Base-by-base conservation (phyloP, 2,797 vertebrate species). In the Gambelia wislizenii region DNA sequence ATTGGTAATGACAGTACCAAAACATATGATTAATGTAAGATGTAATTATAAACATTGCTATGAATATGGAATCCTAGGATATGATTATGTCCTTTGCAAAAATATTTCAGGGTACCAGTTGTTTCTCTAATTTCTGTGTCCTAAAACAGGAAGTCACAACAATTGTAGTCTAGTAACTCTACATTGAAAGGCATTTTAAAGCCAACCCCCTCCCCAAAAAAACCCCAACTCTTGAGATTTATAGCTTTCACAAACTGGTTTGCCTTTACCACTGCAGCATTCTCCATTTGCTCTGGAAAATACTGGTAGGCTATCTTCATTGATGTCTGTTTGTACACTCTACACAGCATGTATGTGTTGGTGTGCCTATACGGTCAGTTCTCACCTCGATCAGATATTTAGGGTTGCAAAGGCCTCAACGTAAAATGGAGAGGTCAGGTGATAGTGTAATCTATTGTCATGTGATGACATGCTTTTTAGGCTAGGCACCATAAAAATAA, bases 371-470 rank as follows among this genome's bases (percentile, higher is more conserved):
- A 59, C 33, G 90, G 67, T 20, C 88, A 92, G 72, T 7, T 56
- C 82, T 77, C 47, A 42, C 76, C 54, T 27, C 86, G 64, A 90
- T 78, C 39, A 76, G 89, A 86, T 81, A 74, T 88, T 82, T 61
- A 22, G 78, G 44, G 12, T 90, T 61, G 47, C 6, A 49, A 84
- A 52, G 75, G n/a, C 30, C 20, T 64, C 54, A 74, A 72, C 49
- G 33, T 92, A 64, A 92, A 92, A 39, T 7, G 30, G 81, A 93
- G 74, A 36, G 13, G 77, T 67, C 10, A 8, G n/a, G 25, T 80
- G 72, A 70, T 75, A 89, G 76, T 56, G 77, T 84, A 61, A 47
- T 85, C 86, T 89, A 6, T 76, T 92, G 89, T 86, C 88, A 69
- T 72, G 79, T 64, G 77, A 89, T 83, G 81, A 64, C 27, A 91